Percentiles rank a stretch among this genome's conserved stretches.
phyloP scores from a whole-genome alignment of 2,888 invertebrate species.

The Amphiduros pacificus region DNA sequence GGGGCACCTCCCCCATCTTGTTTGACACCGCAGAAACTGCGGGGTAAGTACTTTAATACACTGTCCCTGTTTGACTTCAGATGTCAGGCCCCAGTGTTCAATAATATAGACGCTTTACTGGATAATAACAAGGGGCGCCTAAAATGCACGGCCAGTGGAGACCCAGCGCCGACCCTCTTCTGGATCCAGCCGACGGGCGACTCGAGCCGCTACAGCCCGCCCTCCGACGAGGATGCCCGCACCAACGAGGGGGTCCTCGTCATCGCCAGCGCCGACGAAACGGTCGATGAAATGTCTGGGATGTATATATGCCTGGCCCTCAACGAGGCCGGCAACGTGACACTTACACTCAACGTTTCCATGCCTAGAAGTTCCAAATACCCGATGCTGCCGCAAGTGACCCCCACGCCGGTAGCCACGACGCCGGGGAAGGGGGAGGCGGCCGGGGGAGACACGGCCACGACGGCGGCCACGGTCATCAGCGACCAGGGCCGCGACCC shows the following conservation, averaged over 20 bases:
- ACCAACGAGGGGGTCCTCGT: conserved; percentile 45
- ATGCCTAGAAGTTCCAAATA: conserved; percentile 37
- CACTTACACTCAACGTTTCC: conserved; percentile 53
- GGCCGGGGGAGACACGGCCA: background rate
- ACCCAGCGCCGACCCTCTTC: conserved; percentile 53
- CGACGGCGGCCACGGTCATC: background rate
- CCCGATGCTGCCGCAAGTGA: background rate
- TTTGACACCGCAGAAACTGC: conserved; percentile 41
- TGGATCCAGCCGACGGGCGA: conserved; percentile 55
- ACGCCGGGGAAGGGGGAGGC: background rate
- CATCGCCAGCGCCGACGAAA: conserved; percentile 39
- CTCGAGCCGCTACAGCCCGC: conserved; percentile 41
- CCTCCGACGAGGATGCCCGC: conserved; percentile 31
- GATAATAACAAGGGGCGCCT: conserved; percentile 45
- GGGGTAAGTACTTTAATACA: conserved; percentile 43
- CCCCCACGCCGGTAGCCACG: background rate
- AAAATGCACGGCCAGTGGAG: conserved; percentile 52
- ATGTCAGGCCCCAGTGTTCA: conserved; percentile 54
- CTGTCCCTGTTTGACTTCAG: conserved; percentile 47
- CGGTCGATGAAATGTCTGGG: conserved; percentile 26
- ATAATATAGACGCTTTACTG: conserved; percentile 52
- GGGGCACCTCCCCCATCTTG: conserved; percentile 46
- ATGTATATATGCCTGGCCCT: conserved; percentile 55
- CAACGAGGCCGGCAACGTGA: conserved; percentile 57
- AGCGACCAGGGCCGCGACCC: background rate